These are phyloP conservation scores for Drosophila testacea DNA, from an alignment of 2,888 invertebrate genomes.

Conservation along the genomic window DNA sequence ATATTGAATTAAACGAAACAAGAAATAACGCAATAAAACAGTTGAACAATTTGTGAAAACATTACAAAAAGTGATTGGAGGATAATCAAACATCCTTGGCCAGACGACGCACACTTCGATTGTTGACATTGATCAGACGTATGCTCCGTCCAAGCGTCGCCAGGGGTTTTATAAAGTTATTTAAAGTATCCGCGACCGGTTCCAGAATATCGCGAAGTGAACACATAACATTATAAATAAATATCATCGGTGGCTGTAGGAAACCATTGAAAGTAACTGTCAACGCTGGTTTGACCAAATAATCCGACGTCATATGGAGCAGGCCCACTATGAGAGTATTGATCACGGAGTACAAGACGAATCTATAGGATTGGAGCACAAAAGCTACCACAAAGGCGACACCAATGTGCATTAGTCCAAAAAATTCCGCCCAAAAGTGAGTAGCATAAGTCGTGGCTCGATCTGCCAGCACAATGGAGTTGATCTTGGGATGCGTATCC, in stretches of 20 bases:
- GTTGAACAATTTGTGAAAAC: conserved; percentile 26
- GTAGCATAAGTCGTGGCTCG: conserved; percentile 87
- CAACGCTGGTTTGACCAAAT: conserved; percentile 88
- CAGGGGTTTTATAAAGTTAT: conserved; percentile 83
- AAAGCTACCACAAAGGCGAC: conserved; percentile 88
- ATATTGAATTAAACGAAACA: conserved; percentile 14
- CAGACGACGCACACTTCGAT: conserved; percentile 66
- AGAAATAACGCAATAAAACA: conserved; percentile 5
- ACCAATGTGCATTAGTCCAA: conserved; percentile 88
- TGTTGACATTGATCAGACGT: conserved; percentile 77
- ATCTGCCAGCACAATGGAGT: conserved; percentile 87
- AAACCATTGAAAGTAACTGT: conserved; percentile 88
- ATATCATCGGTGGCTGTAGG: conserved; percentile 89
- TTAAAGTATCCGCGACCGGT: conserved; percentile 87
- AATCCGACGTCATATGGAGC: conserved; percentile 88
- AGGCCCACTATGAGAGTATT: conserved; percentile 88
- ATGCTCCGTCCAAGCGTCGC: conserved; percentile 74
- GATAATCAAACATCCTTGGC: conserved; percentile 63
- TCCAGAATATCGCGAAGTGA: conserved; percentile 88
- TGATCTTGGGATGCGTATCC: conserved; percentile 87
- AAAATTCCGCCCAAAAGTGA: conserved; percentile 89
- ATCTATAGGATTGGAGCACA: conserved; percentile 87
- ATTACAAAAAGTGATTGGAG: neutral
- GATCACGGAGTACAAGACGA: conserved; percentile 87
- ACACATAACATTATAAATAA: conserved; percentile 87